phyloP scores from a whole-genome alignment of 2,113 vertebrate genomes.

The Malurus cyaneus region DNA sequence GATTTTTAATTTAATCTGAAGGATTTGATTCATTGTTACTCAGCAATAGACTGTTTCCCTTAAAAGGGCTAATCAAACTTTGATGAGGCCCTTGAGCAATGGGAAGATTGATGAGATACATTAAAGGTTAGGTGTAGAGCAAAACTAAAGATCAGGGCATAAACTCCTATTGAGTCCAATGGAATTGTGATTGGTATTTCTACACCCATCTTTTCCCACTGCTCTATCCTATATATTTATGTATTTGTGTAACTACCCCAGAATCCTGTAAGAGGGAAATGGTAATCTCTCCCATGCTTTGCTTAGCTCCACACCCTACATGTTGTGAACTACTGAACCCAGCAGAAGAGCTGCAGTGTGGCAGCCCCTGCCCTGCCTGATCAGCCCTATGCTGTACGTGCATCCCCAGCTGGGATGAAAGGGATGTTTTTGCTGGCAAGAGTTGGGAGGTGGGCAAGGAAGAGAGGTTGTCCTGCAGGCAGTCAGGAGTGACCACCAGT shows the following conservation, averaged over 20 bases:
- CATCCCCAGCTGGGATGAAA: neutral
- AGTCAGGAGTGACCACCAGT: neutral
- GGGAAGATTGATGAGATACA: neutral
- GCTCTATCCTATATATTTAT: neutral
- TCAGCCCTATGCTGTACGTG: neutral
- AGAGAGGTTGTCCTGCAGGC: neutral
- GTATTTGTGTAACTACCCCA: neutral
- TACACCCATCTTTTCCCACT: neutral
- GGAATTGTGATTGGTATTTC: neutral
- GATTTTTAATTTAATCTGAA: neutral
- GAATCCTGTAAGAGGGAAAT: neutral
- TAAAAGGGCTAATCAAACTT: neutral
- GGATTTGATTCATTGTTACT: neutral
- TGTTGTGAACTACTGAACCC: fast-evolving
- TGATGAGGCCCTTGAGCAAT: neutral
- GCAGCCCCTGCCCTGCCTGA: neutral
- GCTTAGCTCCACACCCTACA: neutral
- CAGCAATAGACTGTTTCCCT: neutral
- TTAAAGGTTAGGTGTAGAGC: neutral
- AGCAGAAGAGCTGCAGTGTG: neutral
- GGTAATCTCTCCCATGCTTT: neutral
- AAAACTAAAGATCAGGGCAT: neutral
- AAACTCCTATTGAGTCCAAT: neutral
- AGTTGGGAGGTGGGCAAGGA: neutral
- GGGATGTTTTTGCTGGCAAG: neutral